Conservation (phyloP, 2,888 invertebrate species). For the Epirrhoe alternata region DNA sequence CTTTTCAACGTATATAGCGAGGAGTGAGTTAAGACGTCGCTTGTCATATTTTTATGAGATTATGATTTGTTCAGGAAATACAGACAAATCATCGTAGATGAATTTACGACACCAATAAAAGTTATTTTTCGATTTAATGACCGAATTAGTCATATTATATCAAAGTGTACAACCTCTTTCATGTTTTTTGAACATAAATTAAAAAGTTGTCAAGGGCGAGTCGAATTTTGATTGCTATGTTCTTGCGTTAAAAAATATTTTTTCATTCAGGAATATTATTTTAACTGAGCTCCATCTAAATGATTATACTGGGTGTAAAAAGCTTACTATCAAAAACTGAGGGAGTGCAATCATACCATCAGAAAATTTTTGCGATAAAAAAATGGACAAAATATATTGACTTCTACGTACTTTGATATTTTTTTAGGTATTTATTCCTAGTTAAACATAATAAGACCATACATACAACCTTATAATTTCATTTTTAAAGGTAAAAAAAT, state of each 20-base stretch:
- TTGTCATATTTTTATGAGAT: constrained; percentile 27
- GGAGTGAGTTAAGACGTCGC: constrained; percentile 14
- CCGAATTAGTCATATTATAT: constrained; percentile 40
- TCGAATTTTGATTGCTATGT: background rate
- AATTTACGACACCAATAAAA: constrained; percentile 39
- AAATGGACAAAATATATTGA: too few relatives aligned
- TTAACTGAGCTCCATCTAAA: too few relatives aligned
- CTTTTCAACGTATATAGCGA: constrained; percentile 3
- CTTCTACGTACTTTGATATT: too few relatives aligned
- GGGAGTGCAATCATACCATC: too few relatives aligned
- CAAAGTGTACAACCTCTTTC: constrained; percentile 38
- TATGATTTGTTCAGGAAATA: constrained; percentile 22
- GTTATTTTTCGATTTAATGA: constrained; percentile 36
- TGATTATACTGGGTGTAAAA: too few relatives aligned
- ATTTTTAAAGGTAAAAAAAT: background rate
- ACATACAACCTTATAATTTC: too few relatives aligned
- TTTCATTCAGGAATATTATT: background rate
- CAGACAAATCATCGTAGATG: constrained; percentile 22
- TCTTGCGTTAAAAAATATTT: background rate
- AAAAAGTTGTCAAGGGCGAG: constrained; percentile 27
- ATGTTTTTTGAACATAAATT: constrained; percentile 39
- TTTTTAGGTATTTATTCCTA: too few relatives aligned
- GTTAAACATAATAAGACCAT: too few relatives aligned
- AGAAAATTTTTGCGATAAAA: too few relatives aligned
- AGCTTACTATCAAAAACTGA: too few relatives aligned